phyloP scores from a whole-genome alignment of 2,888 invertebrate genomes.

The Ctenicera cuprea region DNA sequence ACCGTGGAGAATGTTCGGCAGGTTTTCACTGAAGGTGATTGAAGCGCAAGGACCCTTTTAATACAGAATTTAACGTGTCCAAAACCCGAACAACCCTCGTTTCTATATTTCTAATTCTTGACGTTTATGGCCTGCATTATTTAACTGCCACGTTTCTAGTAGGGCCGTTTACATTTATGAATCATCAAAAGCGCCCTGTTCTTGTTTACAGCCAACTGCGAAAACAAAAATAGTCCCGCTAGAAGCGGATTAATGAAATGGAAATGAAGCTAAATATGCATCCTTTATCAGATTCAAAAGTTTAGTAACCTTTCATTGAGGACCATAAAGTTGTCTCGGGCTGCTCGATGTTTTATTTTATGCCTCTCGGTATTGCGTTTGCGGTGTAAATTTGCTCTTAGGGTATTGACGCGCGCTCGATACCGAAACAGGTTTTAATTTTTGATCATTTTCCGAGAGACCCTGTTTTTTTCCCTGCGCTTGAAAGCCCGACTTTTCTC shows the following conservation, averaged over 20 bases:
- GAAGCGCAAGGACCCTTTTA: constrained; percentile 44
- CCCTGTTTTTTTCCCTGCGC: not conserved
- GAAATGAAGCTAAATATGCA: constrained; percentile 47
- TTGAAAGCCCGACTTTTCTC: not conserved
- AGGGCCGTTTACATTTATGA: constrained; percentile 44
- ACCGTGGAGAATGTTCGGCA: not conserved
- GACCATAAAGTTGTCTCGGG: constrained; percentile 43
- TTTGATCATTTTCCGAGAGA: constrained; percentile 13
- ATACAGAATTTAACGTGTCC: constrained; percentile 47
- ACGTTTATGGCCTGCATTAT: constrained; percentile 65
- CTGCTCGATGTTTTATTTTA: constrained; percentile 33
- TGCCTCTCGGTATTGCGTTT: constrained; percentile 1
- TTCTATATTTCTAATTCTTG: constrained; percentile 65
- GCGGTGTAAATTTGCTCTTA: not conserved
- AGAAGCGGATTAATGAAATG: constrained; percentile 47
- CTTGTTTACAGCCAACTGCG: constrained; percentile 20
- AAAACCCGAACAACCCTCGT: constrained; percentile 53
- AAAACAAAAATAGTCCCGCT: constrained; percentile 38
- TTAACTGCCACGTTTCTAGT: constrained; percentile 55
- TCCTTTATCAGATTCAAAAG: constrained; percentile 50
- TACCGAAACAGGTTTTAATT: constrained; percentile 23
- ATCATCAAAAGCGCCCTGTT: constrained; percentile 46
- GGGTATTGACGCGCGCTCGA: constrained; percentile 1
- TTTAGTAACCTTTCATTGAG: constrained; percentile 50
- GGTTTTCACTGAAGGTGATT: constrained; percentile 10